phyloP scores from a whole-genome alignment of 2,797 vertebrate genomes.

The Spinus pinus region DNA sequence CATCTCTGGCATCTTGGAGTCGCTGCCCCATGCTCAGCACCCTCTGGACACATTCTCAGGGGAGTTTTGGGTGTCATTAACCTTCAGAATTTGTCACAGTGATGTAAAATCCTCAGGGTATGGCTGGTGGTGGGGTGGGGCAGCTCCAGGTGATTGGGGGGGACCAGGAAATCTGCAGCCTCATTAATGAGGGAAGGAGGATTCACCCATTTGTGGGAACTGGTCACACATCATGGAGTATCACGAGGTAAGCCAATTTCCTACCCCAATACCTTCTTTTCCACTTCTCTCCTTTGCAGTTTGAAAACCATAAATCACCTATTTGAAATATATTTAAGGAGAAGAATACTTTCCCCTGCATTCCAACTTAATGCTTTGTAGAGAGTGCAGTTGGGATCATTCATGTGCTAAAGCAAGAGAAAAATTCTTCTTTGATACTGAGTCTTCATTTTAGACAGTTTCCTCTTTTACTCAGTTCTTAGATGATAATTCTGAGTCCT shows the following conservation, averaged over 20 bases:
- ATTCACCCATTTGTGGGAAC: neutral
- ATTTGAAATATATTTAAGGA: slow-evolving; percentile 34
- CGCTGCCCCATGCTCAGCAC: rapidly evolving
- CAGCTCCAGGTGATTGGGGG: neutral
- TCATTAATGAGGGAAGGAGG: neutral
- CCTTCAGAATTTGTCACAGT: neutral
- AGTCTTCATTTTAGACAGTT: slow-evolving; percentile 33
- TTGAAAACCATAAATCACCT: slow-evolving; percentile 43
- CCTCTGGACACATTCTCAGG: neutral
- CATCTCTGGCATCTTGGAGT: neutral
- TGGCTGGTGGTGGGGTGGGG: neutral
- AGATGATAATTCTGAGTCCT: slow-evolving; percentile 3
- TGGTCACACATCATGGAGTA: neutral
- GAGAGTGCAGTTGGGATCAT: neutral
- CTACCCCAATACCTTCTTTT: slow-evolving; percentile 41
- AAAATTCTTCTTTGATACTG: slow-evolving; percentile 16
- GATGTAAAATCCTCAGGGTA: neutral
- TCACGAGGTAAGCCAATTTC: slow-evolving; percentile 28
- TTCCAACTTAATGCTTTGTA: slow-evolving; percentile 45
- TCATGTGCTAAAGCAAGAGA: slow-evolving; percentile 39
- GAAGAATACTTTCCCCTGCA: slow-evolving; percentile 29
- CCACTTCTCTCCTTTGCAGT: slow-evolving; percentile 16
- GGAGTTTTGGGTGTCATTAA: neutral
- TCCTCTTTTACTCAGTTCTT: neutral
- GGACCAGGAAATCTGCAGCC: neutral